A percentile compares a stretch with the other conserved stretches of the same genome.
Evolutionary conservation across 2,113 vertebrate genomes (phyloP).

Genomic region (Dicaeum eximium): DNA sequence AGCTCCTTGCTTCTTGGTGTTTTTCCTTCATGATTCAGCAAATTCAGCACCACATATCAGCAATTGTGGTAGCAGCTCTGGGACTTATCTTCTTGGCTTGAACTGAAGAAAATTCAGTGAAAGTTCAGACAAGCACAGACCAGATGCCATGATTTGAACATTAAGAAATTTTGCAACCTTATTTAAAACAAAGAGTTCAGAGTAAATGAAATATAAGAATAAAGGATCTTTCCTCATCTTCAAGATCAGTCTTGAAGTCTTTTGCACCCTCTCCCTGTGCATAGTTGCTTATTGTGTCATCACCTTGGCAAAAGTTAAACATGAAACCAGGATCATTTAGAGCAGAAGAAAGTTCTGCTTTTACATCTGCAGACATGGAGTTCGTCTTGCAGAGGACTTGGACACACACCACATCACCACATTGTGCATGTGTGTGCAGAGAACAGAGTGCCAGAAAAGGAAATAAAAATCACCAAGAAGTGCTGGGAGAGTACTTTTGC

Average conservation of each 20-base stretch:
- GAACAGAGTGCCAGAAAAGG: neutral
- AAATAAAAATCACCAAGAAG: slow-evolving; percentile 2
- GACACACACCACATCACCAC: neutral
- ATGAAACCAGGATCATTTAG: neutral
- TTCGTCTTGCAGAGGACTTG: neutral
- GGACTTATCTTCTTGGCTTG: neutral
- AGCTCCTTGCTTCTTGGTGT: neutral
- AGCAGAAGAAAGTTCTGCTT: neutral
- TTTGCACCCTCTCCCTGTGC: neutral
- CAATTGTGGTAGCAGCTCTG: neutral
- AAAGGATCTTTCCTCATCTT: neutral
- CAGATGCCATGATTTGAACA: neutral
- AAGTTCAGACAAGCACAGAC: slow-evolving; percentile 20
- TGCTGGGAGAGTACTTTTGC: neutral
- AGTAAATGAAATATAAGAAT: neutral
- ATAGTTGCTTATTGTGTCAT: neutral
- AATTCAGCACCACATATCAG: neutral
- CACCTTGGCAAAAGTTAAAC: neutral
- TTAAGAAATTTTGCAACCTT: neutral
- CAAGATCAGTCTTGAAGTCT: neutral
- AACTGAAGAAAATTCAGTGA: neutral
- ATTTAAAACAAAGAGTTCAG: neutral
- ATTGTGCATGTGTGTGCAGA: neutral
- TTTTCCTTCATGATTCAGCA: neutral
- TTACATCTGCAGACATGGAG: neutral